A percentile compares a stretch with the other conserved stretches of the same genome.
phyloP scores from a whole-genome alignment of 2,113 vertebrate genomes.

The Suncus etruscus region DNA sequence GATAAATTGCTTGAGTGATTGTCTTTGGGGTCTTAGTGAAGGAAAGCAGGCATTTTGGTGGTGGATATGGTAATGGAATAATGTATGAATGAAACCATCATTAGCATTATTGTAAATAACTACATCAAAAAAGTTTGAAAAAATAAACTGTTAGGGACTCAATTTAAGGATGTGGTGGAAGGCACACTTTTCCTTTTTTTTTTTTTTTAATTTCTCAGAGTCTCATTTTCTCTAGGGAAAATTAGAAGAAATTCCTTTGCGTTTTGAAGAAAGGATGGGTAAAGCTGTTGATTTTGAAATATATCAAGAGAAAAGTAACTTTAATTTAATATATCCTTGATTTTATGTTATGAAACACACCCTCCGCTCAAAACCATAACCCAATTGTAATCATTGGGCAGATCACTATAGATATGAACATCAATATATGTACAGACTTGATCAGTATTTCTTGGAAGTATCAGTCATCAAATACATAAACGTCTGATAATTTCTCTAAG shows the following conservation, averaged over 20 bases:
- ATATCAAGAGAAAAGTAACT: background rate
- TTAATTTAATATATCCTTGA: background rate
- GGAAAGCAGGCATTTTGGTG: too few relatives aligned
- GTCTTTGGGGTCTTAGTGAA: too few relatives aligned
- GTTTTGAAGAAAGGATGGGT: background rate
- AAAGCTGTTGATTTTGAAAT: conserved; percentile 7
- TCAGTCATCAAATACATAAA: background rate
- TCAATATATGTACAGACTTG: background rate
- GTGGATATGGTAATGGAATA: too few relatives aligned
- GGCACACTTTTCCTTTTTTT: background rate
- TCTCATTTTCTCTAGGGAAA: background rate
- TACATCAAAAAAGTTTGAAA: background rate
- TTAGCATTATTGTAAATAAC: too few relatives aligned
- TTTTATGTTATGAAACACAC: background rate
- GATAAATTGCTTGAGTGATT: too few relatives aligned
- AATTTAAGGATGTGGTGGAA: background rate
- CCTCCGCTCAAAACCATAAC: background rate
- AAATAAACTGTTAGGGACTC: background rate
- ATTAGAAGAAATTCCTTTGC: background rate
- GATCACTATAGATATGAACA: background rate
- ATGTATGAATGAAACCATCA: too few relatives aligned
- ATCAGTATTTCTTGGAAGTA: background rate
- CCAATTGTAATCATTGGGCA: background rate
- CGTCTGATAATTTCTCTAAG: background rate
- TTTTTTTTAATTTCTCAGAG: background rate